Base-by-base conservation (phyloP, 2,113 vertebrate species). In the Oenanthe melanoleuca region DNA sequence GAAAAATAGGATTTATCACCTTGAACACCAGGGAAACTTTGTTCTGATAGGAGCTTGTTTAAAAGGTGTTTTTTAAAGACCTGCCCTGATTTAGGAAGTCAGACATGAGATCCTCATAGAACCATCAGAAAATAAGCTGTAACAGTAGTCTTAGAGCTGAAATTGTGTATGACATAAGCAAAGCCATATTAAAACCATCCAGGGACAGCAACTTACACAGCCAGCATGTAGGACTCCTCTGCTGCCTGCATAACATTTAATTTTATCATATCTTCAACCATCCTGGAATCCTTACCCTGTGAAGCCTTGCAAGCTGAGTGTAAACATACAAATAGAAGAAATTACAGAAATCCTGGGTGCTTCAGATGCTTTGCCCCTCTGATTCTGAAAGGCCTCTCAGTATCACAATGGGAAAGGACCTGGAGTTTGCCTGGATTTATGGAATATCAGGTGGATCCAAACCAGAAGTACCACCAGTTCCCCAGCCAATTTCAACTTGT, bases 391-490 rank as follows among this genome's bases (percentile, higher is more conserved):
- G 25, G 1, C 23, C 18, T 28, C 38, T 61, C 31, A 14, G 14
- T 15, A 25, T n/a, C 37, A 16, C 52, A 8, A 4, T 11, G 11
- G 28, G 31, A 65, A 38, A 75, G 26, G 31, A 53, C 22, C 25
- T 44, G 17, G 11, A 71, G 16, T 11, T 78, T 49, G 8, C 22
- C 31, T 49, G 61, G 12, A 34, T 81, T 67, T 63, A 24, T 82
- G 67, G n/a, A 61, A 11, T 5, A 45, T 25, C 6, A 70, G 24
- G 24, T 24, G 3, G 8, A 37, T 50, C 33, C 22, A 56, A 26
- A 23, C 0, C 1, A 1, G 3, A 38, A 28, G 21, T 7, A 17
- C 44, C 28, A 23, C 2, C n/a, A 53, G 24, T 2, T 65, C 9
- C 38, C 18, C 45, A 14, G 28, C 6, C 23, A 16, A 8, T 40